Evolutionary conservation across 1,140 invertebrate species (phyloP), one percentile per base, ranked within the genome.

Genomic region (Drosophila aff.): DNA sequence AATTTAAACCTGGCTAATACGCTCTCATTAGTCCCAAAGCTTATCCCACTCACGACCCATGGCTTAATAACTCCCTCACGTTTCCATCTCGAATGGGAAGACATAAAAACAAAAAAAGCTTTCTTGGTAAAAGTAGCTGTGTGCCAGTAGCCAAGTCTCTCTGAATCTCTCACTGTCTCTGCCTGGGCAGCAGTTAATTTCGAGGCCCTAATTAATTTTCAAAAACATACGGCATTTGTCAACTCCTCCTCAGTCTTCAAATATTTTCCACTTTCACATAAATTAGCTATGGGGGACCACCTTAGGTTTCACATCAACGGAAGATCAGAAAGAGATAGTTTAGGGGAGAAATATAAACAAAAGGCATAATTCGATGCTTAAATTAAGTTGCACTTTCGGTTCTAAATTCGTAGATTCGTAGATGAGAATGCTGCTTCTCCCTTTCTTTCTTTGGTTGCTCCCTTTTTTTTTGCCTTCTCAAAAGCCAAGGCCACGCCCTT

Each of bases 401-500:
- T 59, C 46, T 36, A 6, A 21, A 26, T 33, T 23, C 23, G 4
- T n/a, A 13, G 31, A 23, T 33, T 64, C 23, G 16, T 61, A 28
- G 41, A 13, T 21, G 6, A 38, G 64, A 68, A 72, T 44, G 23
- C 23, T 44, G 23, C 23, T 72, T 50, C 52, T 43, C 21, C 28
- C 50, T 47, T 33, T 57, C 59, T 46, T 61, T 65, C 33, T 38
- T 53, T 3, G 9, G 9, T 33, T 33, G 8, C 47, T 46, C 33
- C 43, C 21, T 15, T n/a, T 28, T n/a, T 26, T 16, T 26, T 46
- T 5, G 10, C 46, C n/a, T 47, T 47, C 36, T 53, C 21, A 4
- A 33, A 76, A 82, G 73, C 76, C 80, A 82, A 83, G 72, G 72
- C 81, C 81, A 81, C 81, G 81, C 81, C 81, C 78, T 85, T 47